Conservation (phyloP, 2,888 invertebrate genomes). For the Clepsis dumicolana region DNA sequence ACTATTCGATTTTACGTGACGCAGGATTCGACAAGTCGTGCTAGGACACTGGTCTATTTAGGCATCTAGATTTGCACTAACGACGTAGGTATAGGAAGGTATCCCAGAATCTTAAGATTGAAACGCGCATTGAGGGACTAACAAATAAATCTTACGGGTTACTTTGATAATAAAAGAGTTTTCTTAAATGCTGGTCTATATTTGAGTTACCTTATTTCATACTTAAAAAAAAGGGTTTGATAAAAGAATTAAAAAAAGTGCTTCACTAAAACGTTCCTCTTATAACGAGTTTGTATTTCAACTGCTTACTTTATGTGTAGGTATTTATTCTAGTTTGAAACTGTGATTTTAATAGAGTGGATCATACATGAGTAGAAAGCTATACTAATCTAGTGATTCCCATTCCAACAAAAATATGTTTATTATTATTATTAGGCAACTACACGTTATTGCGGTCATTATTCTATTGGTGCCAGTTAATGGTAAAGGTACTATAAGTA, state of each 20-base stretch:
- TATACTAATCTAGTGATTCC: conserved; percentile 18
- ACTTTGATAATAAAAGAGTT: background rate
- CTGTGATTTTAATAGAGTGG: conserved; percentile 23
- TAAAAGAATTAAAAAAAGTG: conserved; percentile 27
- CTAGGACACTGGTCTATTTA: conserved; percentile 34
- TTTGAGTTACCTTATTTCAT: conserved; percentile 15
- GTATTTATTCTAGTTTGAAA: conserved; percentile 33
- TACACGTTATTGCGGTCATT: conserved; percentile 64
- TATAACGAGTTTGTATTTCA: conserved; percentile 21
- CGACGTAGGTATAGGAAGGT: conserved; percentile 18
- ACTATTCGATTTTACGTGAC: too few species aligned
- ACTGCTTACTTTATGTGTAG: conserved; percentile 30
- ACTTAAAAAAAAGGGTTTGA: conserved; percentile 13
- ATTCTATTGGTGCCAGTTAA: conserved; percentile 73
- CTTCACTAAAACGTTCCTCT: conserved; percentile 14
- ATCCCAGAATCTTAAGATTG: conserved; percentile 18
- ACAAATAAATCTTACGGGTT: conserved; percentile 19
- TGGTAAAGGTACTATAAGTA: conserved; percentile 54
- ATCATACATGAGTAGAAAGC: conserved; percentile 18
- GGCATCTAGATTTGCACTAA: conserved; percentile 33
- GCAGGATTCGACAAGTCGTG: too few species aligned
- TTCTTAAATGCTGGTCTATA: conserved; percentile 26
- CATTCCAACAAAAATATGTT: conserved; percentile 24
- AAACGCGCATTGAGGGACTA: conserved; percentile 8
- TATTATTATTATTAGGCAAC: conserved; percentile 35